These are phyloP conservation scores for Lepisosteus osseus DNA, from an alignment of 2,113 vertebrate species.

Conservation along the genomic window DNA sequence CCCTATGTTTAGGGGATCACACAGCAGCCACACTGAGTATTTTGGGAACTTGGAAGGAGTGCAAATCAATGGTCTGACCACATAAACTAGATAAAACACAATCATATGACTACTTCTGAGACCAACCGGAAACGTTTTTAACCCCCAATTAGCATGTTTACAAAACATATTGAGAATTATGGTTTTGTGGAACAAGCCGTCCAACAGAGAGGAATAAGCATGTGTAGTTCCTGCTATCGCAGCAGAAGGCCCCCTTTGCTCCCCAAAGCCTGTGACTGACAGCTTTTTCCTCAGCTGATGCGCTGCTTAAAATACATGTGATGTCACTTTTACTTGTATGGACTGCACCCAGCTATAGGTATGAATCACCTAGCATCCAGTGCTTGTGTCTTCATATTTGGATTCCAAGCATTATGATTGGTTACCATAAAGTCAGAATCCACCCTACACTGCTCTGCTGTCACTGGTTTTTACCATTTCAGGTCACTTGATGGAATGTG, in stretches of 20 bases:
- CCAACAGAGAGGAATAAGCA: too few species aligned
- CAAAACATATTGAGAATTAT: not conserved
- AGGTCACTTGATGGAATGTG: slow-evolving; percentile 7
- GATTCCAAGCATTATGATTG: not conserved
- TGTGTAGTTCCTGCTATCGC: not conserved
- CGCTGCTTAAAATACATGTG: not conserved
- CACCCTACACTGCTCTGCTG: not conserved
- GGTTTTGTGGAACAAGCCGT: not conserved
- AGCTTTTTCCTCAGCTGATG: not conserved
- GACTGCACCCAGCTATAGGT: not conserved
- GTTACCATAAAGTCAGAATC: not conserved
- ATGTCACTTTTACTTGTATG: not conserved
- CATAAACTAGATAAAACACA: too few species aligned
- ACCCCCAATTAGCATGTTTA: too few species aligned
- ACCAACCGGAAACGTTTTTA: too few species aligned
- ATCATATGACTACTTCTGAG: too few species aligned
- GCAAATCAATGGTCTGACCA: too few species aligned
- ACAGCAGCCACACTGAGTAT: too few species aligned
- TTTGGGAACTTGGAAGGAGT: too few species aligned
- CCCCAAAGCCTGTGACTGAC: not conserved
- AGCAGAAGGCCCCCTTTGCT: not conserved
- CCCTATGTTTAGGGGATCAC: too few species aligned
- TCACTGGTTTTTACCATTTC: slow-evolving; percentile 6
- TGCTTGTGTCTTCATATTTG: not conserved
- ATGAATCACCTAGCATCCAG: not conserved